Percentiles rank a stretch among this genome's conserved stretches.
Evolutionary conservation across 2,113 vertebrate genomes (phyloP).

Genomic region (Sporophila hypoxantha): DNA sequence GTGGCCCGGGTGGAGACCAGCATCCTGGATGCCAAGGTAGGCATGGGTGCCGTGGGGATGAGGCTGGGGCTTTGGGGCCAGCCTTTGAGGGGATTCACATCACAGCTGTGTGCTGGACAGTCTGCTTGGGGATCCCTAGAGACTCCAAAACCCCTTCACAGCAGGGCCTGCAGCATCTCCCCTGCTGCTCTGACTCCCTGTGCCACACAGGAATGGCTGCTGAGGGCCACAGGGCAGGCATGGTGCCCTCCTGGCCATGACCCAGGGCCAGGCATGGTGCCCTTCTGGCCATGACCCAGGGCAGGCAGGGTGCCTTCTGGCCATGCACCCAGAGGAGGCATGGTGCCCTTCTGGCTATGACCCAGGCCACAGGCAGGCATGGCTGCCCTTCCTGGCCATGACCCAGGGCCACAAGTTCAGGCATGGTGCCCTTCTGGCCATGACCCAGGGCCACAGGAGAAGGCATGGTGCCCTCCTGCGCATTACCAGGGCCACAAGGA

Average conservation of each 20-base stretch:
- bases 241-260: not conserved
- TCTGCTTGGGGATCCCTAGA: not conserved
- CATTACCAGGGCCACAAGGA: too few species aligned
- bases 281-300: too few species aligned
- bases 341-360: too few species aligned
- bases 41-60: rapidly evolving
- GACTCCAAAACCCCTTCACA: not conserved
- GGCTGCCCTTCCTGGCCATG: too few species aligned
- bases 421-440: not conserved
- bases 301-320: too few species aligned
- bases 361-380: too few species aligned
- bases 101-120: not conserved
- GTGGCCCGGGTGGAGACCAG: slow-evolving; percentile 93
- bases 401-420: too few species aligned
- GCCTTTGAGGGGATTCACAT: not conserved
- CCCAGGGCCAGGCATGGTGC: not conserved
- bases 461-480: rapidly evolving
- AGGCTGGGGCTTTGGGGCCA: not conserved
- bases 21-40: slow-evolving; percentile 94
- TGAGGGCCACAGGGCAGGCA: not conserved
- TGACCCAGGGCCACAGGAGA: too few species aligned
- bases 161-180: not conserved
- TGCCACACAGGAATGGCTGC: not conserved
- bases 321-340: too few species aligned
- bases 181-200: not conserved